Conservation (phyloP, 2,888 invertebrate genomes). For the Theristus sp. region DNA sequence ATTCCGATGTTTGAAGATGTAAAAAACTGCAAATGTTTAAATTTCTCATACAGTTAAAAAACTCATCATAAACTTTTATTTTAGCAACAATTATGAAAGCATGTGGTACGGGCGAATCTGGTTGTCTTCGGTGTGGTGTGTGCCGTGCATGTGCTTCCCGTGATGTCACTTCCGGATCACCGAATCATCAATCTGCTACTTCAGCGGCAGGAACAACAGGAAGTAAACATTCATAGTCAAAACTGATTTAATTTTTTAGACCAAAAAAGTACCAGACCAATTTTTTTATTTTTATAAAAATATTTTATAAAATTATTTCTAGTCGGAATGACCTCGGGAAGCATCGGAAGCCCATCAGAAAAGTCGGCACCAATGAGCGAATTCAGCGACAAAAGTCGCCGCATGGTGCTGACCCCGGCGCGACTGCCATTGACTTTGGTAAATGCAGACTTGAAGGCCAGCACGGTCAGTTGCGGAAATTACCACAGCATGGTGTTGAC, state of each 20-base stretch:
- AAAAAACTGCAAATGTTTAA: too few species aligned
- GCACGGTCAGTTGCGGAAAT: constrained; percentile 71
- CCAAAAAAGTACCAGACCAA: too few species aligned
- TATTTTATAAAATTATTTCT: too few species aligned
- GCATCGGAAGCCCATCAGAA: neutral
- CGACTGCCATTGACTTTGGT: constrained; percentile 4
- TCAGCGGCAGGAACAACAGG: neutral
- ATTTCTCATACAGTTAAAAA: too few species aligned
- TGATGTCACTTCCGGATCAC: constrained; percentile 15
- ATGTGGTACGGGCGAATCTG: constrained; percentile 84
- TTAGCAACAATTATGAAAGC: constrained; percentile 42
- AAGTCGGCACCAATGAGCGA: neutral
- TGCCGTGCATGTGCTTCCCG: constrained; percentile 66
- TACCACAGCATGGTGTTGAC: constrained; percentile 78
- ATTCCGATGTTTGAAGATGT: too few species aligned
- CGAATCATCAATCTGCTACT: too few species aligned
- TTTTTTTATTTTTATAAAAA: too few species aligned
- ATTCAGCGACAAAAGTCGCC: neutral
- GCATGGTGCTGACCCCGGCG: constrained; percentile 8
- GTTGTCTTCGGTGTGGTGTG: constrained; percentile 74
- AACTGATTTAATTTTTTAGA: too few species aligned
- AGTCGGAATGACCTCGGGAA: too few species aligned
- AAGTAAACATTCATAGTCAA: too few species aligned
- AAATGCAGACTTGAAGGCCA: constrained; percentile 34
- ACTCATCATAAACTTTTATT: too few species aligned